phyloP scores from a whole-genome alignment of 2,113 vertebrate genomes.

The Orientallactaga bullata region DNA sequence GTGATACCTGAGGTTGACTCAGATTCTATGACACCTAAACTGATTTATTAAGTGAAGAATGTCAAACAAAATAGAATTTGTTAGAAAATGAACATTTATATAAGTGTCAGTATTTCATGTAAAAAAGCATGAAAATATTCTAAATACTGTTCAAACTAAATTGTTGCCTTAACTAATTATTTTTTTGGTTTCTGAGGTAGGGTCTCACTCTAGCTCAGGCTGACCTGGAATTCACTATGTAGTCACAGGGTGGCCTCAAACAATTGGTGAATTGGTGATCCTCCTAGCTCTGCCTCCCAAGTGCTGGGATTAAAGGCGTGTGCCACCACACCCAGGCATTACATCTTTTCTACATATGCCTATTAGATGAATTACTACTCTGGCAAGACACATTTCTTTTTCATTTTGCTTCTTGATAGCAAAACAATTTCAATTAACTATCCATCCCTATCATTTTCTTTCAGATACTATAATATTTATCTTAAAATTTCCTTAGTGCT shows the following conservation, averaged over 20 bases:
- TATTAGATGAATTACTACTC: not conserved
- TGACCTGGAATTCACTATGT: too few species aligned
- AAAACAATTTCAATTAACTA: constrained; percentile 37
- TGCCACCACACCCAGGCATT: too few species aligned
- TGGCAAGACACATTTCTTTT: not conserved
- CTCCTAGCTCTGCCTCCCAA: too few species aligned
- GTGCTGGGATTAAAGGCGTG: too few species aligned
- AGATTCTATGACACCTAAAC: not conserved
- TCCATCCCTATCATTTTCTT: not conserved
- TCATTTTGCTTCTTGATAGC: not conserved
- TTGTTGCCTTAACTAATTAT: not conserved
- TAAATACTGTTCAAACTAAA: not conserved
- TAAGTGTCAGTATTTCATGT: constrained; percentile 9
- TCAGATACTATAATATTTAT: not conserved
- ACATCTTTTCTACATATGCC: not conserved
- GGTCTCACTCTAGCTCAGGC: too few species aligned
- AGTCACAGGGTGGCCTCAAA: too few species aligned
- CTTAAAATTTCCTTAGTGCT: not conserved
- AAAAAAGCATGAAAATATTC: constrained; percentile 39
- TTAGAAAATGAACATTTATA: not conserved
- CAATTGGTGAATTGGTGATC: too few species aligned
- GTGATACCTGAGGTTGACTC: too few species aligned
- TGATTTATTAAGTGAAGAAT: not conserved
- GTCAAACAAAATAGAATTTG: not conserved
- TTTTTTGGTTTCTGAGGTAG: too few species aligned